Evolutionary conservation across 2,113 vertebrate genomes (phyloP), one percentile per base, ranked within the genome.

Genomic region (Chloroceryle aenea): DNA sequence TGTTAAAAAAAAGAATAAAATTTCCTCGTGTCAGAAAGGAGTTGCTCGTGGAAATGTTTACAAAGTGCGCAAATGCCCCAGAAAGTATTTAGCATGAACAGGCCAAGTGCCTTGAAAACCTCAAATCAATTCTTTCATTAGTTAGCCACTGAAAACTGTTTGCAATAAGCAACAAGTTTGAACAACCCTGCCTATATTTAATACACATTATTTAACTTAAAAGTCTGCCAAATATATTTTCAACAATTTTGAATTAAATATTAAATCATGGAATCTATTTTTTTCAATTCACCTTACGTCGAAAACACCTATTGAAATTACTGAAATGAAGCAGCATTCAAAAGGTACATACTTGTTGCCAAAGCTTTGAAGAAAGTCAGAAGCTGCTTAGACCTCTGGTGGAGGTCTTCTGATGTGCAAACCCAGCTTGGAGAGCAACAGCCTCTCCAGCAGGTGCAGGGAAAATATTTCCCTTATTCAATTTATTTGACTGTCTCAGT

Each of bases 361-460:
- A 90, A 84, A 81, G 64, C 47, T 56, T 27, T 75, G 61, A 71
- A 91, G 80, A 30, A 84, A 74, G 90, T 63, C 68, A 90, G 80
- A 87, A 81, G 71, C 94, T 61, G 78, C 87, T 93, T 53, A 84
- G 78, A 93, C 89, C 80, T 89, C 87, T 89, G 38, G 75, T 86
- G 76, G 68, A 92, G 76, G 89, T 77, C 67, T 32, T 93, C 86
- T 89, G 68, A 63, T 72, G 43, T 56, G 42, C 83, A 91, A 93
- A 92, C 75, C 78, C 58, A 48, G 53, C 76, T 48, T 59, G 68
- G 89, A 90, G 84, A 93, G 84, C 80, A 93, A 81, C 38, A 87
- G 86, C 80, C 56, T 90, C 93, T 93, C 91, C 73, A 80, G 91
- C 94, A 96, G 94, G 94, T 95, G 76, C 80, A 92, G 83, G 58